Conservation (phyloP, 92 coral and sea anemone species). For the Epizoanthus scotinus region DNA sequence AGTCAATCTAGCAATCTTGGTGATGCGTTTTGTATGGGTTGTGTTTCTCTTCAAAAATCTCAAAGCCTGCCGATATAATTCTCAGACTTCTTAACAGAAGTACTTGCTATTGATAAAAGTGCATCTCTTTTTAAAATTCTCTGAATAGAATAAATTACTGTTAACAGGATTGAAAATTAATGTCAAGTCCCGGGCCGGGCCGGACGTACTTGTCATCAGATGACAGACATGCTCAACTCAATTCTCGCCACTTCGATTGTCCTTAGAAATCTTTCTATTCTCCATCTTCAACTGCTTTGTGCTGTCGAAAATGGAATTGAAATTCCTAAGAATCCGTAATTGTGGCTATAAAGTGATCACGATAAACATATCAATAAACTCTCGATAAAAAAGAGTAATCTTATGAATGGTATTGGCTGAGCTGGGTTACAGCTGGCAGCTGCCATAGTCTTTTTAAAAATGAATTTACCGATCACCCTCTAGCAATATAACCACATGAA, state of each 20-base stretch:
- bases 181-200: background rate
- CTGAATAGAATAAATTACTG: slow-evolving; percentile 22
- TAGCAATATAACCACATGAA: slow-evolving; percentile 10
- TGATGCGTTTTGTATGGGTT: no score
- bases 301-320: background rate
- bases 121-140: background rate
- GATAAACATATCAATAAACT: background rate
- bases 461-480: background rate
- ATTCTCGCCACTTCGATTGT: slow-evolving; percentile 24
- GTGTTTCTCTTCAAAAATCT: no score
- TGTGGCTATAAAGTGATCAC: background rate
- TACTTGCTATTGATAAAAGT: background rate
- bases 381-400: background rate
- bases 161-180: slow-evolving; percentile 18
- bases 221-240: background rate
- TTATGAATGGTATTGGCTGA: background rate
- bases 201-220: slow-evolving; percentile 35
- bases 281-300: background rate
- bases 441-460: background rate
- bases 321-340: slow-evolving; percentile 6
- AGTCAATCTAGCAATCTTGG: no score
- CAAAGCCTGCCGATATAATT: no score
- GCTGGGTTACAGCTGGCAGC: slow-evolving; percentile 33
- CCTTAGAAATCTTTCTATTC: background rate
- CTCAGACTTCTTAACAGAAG: no score